Evolutionary conservation across 1,140 invertebrate genomes (phyloP).

Genomic region (Dryas iulia): DNA sequence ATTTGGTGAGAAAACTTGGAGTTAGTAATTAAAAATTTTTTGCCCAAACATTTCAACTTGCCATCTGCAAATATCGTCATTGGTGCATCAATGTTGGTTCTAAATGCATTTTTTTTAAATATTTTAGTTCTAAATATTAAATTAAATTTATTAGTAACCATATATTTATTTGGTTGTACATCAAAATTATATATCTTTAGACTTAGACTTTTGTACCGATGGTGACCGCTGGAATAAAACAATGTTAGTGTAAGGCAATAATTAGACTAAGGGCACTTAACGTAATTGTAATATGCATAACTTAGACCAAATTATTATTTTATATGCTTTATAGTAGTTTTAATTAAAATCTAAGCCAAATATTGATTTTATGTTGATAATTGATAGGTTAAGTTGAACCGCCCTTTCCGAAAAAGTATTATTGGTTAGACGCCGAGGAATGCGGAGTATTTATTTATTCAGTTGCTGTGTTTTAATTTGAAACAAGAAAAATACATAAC

Average conservation of each 20-base stretch:
- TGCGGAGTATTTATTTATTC: slow-evolving; percentile 71
- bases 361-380: slow-evolving; percentile 75
- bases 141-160: neutral
- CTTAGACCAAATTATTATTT: slow-evolving; percentile 79
- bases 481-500: neutral
- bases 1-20: neutral
- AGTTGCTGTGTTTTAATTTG: neutral
- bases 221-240: slow-evolving; percentile 61
- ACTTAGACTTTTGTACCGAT: slow-evolving; percentile 44
- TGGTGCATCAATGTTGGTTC: slow-evolving; percentile 26
- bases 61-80: neutral
- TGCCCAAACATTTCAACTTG: neutral
- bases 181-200: slow-evolving; percentile 27
- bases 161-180: slow-evolving; percentile 1
- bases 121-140: slow-evolving; percentile 3
- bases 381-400: slow-evolving; percentile 61
- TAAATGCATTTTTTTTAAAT: slow-evolving; percentile 17
- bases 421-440: slow-evolving; percentile 58
- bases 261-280: slow-evolving; percentile 77
- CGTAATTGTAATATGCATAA: slow-evolving; percentile 72
- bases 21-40: neutral
- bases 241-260: slow-evolving; percentile 73
- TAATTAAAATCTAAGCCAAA: slow-evolving; percentile 79
- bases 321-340: slow-evolving; percentile 76
- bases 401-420: slow-evolving; percentile 74